Evolutionary conservation across 2,888 invertebrate species (phyloP).

Genomic region (Euzetes globulus): DNA sequence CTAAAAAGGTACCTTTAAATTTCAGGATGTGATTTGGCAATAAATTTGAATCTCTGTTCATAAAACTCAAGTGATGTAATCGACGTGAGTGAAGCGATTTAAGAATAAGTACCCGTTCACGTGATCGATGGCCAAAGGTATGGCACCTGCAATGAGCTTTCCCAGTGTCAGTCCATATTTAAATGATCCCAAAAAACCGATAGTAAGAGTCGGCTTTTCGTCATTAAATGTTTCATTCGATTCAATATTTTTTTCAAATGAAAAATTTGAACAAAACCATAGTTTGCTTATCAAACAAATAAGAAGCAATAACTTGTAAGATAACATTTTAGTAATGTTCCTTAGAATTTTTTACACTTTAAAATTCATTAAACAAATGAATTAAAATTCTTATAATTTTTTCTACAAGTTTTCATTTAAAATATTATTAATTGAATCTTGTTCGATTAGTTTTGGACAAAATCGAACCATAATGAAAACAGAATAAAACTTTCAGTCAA

Average conservation of each 20-base stretch:
- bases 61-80: no score
- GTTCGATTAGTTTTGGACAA: no score
- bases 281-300: background rate
- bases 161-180: constrained; percentile 37
- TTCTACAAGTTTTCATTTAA: no score
- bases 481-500: no score
- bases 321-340: no score
- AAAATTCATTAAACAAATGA: no score
- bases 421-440: no score
- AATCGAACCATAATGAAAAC: no score
- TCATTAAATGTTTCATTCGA: background rate
- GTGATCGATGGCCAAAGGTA: constrained; percentile 42
- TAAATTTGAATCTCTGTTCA: constrained; percentile 36
- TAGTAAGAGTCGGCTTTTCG: constrained; percentile 28
- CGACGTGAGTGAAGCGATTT: no score
- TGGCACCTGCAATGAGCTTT: constrained; percentile 43
- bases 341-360: no score
- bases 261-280: background rate
- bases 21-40: constrained; percentile 43
- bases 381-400: no score
- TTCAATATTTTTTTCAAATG: background rate
- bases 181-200: constrained; percentile 39
- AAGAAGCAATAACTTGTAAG: background rate
- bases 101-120: constrained; percentile 38
- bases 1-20: constrained; percentile 38